A percentile compares a stretch with the other conserved stretches of the same genome.
Conservation (phyloP, 2,888 invertebrate species). For the Zhengitettix transpicula region DNA sequence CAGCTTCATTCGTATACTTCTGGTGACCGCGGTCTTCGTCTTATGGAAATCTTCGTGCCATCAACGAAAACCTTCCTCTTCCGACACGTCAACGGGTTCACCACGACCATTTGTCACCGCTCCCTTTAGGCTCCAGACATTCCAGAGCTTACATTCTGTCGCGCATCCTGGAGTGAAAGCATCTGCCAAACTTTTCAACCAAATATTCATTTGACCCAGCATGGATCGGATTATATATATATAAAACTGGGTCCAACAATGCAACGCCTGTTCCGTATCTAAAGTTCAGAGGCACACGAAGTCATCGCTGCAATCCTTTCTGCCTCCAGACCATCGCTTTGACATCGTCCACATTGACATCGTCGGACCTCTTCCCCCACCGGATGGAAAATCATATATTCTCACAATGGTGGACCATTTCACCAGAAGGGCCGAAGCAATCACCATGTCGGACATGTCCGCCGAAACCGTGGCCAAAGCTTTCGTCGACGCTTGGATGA, state of each 20-base stretch:
- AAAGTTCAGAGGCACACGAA: conserved; percentile 19
- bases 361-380: conserved; percentile 23
- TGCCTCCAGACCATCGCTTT: conserved; percentile 18
- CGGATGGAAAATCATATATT: conserved; percentile 12
- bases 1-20: neutral
- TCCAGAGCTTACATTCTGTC: neutral
- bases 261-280: conserved; percentile 19
- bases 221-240: conserved; percentile 16
- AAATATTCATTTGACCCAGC: conserved; percentile 11
- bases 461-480: conserved; percentile 16
- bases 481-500: neutral
- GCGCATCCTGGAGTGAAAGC: conserved; percentile 2
- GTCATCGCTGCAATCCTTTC: conserved; percentile 12
- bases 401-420: conserved; percentile 18
- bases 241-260: conserved; percentile 16
- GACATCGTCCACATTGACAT: conserved; percentile 24
- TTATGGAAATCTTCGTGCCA: too few species aligned
- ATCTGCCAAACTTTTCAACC: neutral
- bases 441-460: conserved; percentile 21
- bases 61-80: too few species aligned
- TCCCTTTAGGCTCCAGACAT: neutral
- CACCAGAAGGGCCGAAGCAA: conserved; percentile 24
- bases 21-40: neutral
- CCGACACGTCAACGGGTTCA: neutral
- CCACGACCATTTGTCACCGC: neutral